phyloP scores from a whole-genome alignment of 1,140 invertebrate species.

The Papilio xuthus region DNA sequence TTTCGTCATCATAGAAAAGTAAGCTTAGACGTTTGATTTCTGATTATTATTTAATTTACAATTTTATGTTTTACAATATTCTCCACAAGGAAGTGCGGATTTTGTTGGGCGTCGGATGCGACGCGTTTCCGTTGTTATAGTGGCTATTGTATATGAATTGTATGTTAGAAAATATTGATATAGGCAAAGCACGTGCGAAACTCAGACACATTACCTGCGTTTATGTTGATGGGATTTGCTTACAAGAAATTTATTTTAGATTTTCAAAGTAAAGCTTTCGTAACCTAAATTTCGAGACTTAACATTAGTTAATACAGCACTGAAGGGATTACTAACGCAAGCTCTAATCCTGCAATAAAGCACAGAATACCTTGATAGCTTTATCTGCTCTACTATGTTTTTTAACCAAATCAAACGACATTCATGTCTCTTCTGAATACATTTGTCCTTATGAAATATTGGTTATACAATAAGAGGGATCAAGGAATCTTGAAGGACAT shows the following conservation, averaged over 20 bases:
- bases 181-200: not conserved
- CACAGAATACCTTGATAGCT: not conserved
- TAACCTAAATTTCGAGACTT: too few species aligned
- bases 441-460: not conserved
- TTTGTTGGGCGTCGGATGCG: not conserved
- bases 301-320: too few species aligned
- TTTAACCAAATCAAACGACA: not conserved
- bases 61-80: not conserved
- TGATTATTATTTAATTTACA: too few species aligned
- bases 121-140: conserved; percentile 4
- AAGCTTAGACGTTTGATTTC: too few species aligned
- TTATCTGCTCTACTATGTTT: not conserved
- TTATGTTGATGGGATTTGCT: not conserved
- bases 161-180: not conserved
- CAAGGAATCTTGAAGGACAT: not conserved
- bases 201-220: not conserved
- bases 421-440: not conserved
- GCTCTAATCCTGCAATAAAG: not conserved
- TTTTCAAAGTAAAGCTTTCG: too few species aligned
- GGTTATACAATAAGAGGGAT: not conserved
- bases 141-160: not conserved
- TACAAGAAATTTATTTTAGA: not conserved
- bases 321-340: not conserved
- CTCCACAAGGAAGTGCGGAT: not conserved
- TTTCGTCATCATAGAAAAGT: too few species aligned